These are phyloP conservation scores for Nerophis ophidion DNA, from an alignment of 2,113 vertebrate genomes.

Conservation along the genomic window DNA sequence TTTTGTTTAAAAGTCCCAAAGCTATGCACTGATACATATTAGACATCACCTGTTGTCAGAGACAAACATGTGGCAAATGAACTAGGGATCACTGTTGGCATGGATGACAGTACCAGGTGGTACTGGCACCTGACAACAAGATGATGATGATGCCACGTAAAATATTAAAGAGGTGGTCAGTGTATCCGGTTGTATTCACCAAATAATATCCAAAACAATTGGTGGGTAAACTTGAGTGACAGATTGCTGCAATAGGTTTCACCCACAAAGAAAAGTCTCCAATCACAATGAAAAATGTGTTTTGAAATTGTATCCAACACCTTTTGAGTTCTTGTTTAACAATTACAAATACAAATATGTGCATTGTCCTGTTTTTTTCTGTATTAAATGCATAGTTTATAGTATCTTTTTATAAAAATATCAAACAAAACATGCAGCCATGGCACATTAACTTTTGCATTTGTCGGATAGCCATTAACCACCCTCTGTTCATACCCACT, in stretches of 20 bases:
- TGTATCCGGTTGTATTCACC: constrained; percentile 31
- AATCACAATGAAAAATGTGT: neutral
- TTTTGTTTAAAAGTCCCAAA: no score
- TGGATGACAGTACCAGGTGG: constrained; percentile 39
- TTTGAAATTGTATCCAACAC: neutral
- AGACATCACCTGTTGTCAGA: constrained; percentile 10
- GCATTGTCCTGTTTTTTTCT: no score
- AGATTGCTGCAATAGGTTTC: constrained; percentile 1
- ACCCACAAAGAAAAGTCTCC: neutral
- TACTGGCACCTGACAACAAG: constrained; percentile 40
- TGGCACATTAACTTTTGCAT: constrained; percentile 20
- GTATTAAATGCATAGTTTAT: no score
- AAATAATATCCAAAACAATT: constrained; percentile 33
- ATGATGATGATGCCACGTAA: constrained; percentile 53
- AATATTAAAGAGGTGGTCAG: constrained; percentile 32
- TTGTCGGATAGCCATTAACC: constrained; percentile 33
- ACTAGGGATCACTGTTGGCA: constrained; percentile 38
- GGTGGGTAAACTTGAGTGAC: constrained; percentile 13
- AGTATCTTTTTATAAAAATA: neutral
- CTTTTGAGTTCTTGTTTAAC: no score
- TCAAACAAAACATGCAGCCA: constrained; percentile 18
- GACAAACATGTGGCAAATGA: constrained; percentile 27
- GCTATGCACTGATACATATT: neutral
- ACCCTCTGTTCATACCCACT: constrained; percentile 41
- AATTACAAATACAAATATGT: no score